Evolutionary conservation across 2,888 invertebrate species (phyloP).

Genomic region (Terebella lapidaria): DNA sequence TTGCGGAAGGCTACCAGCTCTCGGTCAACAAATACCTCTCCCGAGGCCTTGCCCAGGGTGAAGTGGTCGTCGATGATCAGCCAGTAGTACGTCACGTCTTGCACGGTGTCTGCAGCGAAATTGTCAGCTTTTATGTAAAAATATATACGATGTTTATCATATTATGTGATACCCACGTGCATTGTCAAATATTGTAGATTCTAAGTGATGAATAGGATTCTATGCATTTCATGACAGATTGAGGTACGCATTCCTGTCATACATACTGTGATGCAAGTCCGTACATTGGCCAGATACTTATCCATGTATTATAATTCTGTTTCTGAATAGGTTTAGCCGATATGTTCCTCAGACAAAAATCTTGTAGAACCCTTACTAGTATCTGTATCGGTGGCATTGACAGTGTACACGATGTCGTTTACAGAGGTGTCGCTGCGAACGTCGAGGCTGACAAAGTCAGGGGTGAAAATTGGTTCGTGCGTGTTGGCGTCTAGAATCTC

Average conservation of each 20-base stretch:
- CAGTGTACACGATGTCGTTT: neutral
- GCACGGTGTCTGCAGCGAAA: conserved; percentile 8
- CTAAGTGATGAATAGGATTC: too few relatives aligned
- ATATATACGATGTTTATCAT: too few relatives aligned
- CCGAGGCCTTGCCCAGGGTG: neutral
- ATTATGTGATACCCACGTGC: neutral
- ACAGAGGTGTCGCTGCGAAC: conserved; percentile 29
- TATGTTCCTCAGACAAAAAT: too few relatives aligned
- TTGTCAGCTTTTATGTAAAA: too few relatives aligned
- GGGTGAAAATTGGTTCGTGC: conserved; percentile 32
- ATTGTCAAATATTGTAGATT: neutral
- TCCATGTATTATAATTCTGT: too few relatives aligned
- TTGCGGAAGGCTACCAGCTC: neutral
- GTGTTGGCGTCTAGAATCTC: conserved; percentile 34
- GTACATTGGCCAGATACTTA: too few relatives aligned
- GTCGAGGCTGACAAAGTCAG: conserved; percentile 34
- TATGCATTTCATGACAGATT: neutral
- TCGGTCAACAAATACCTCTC: neutral
- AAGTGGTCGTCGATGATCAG: conserved; percentile 4
- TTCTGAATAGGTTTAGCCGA: too few relatives aligned
- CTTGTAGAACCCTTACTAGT: conserved; percentile 19
- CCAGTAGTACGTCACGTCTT: conserved; percentile 13
- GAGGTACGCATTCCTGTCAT: too few relatives aligned
- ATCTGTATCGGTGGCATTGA: conserved; percentile 36
- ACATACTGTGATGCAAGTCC: too few relatives aligned